Conservation (phyloP, 2,888 invertebrate species). For the Zygogramma bicolorata region DNA sequence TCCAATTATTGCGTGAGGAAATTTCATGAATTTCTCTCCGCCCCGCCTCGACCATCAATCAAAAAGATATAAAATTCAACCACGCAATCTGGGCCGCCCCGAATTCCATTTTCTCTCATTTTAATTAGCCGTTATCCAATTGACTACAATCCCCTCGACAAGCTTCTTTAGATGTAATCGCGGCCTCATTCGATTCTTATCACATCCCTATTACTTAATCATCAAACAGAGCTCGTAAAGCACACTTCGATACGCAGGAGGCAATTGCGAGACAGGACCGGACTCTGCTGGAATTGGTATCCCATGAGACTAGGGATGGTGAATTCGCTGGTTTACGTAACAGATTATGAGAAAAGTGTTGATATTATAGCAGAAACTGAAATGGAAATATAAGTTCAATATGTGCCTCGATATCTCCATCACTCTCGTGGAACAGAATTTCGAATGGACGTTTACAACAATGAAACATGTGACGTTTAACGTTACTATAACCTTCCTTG, state of each 20-base stretch:
- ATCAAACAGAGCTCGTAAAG: background rate
- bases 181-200: constrained; percentile 8
- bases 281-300: background rate
- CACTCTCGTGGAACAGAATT: too few species aligned
- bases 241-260: background rate
- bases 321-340: too few species aligned
- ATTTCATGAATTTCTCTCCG: background rate
- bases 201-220: constrained; percentile 8
- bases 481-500: too few species aligned
- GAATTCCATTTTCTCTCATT: background rate
- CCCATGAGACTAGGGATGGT: too few species aligned
- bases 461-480: too few species aligned
- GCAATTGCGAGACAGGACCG: background rate
- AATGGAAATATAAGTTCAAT: too few species aligned
- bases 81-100: background rate
- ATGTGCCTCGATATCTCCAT: too few species aligned
- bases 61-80: background rate
- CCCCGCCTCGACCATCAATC: background rate
- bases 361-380: too few species aligned
- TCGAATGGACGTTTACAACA: too few species aligned
- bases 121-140: constrained; percentile 4
- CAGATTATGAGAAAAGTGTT: too few species aligned
- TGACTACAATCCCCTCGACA: background rate
- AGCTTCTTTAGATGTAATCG: constrained; percentile 2
- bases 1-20: background rate